Evolutionary conservation across 92 coral and sea anemone genomes (phyloP).

Genomic region (Zoanthus sociatus): DNA sequence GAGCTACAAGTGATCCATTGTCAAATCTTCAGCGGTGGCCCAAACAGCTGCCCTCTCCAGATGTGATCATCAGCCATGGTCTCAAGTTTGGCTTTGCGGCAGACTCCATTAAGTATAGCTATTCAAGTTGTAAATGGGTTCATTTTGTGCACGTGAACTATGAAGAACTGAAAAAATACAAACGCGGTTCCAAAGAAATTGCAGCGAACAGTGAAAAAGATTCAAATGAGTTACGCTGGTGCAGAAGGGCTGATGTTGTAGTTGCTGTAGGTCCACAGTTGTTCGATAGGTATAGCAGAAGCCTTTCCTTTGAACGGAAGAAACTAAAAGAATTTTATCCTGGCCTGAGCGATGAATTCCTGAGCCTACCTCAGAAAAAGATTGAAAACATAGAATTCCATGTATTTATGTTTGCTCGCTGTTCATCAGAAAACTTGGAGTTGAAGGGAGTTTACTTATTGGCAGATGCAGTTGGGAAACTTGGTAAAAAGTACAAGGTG

Average conservation of each 20-base stretch:
- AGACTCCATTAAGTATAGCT: background rate
- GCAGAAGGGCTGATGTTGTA: slow-evolving; percentile 8
- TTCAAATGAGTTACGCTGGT: background rate
- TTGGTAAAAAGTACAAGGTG: no score
- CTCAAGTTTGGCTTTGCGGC: slow-evolving; percentile 4
- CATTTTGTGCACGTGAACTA: background rate
- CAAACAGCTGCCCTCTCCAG: background rate
- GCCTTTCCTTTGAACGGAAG: background rate
- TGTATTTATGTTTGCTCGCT: slow-evolving; percentile 41
- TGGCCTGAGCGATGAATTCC: slow-evolving; percentile 30
- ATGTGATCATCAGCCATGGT: no score
- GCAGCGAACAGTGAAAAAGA: slow-evolving; percentile 38
- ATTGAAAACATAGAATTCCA: background rate
- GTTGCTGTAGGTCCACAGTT: no score
- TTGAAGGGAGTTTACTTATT: slow-evolving; percentile 38
- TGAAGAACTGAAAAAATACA: slow-evolving; percentile 44
- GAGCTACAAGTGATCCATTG: background rate
- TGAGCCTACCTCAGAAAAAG: background rate
- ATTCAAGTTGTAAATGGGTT: background rate
- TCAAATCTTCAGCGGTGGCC: background rate
- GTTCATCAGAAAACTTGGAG: slow-evolving; percentile 18
- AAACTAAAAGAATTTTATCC: slow-evolving; percentile 29
- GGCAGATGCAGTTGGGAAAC: no score
- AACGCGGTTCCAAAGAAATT: slow-evolving; percentile 5
- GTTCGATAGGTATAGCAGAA: no score